A percentile compares a stretch with the other conserved stretches of the same genome.
Evolutionary conservation across 2,888 invertebrate genomes (phyloP).

Genomic region (Acholoe squamosa): DNA sequence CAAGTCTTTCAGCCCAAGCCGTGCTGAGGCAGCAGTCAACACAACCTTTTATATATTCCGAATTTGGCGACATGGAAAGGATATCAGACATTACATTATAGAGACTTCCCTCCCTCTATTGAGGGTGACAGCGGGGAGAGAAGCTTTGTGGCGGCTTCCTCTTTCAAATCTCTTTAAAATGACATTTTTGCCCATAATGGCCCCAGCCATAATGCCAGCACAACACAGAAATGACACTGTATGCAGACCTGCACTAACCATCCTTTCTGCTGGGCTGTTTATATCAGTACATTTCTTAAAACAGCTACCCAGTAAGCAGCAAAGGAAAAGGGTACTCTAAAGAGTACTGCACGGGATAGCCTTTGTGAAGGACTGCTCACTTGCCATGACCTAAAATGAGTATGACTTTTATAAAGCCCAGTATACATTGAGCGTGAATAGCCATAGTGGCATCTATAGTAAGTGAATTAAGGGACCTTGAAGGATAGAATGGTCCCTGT

Average conservation of each 20-base stretch:
- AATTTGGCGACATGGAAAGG: neutral
- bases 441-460: neutral
- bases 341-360: too few relatives aligned
- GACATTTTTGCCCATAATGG: neutral
- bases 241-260: too few relatives aligned
- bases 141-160: neutral
- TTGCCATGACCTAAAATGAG: too few relatives aligned
- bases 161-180: neutral
- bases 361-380: too few relatives aligned
- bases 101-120: neutral
- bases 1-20: too few relatives aligned
- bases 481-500: neutral
- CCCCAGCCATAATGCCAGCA: neutral
- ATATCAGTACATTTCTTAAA: too few relatives aligned
- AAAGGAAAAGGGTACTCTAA: too few relatives aligned
- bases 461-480: neutral
- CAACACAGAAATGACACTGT: neutral
- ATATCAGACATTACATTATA: neutral
- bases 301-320: too few relatives aligned
- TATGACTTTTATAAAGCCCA: too few relatives aligned
- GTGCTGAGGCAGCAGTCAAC: too few relatives aligned
- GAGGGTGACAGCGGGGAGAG: neutral
- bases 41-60: neutral
- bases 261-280: too few relatives aligned
- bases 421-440: too few relatives aligned